Percentiles rank a stretch among this genome's conserved stretches.
phyloP scores from a whole-genome alignment of 1,140 invertebrate species.

The Zaprionus vittiger region DNA sequence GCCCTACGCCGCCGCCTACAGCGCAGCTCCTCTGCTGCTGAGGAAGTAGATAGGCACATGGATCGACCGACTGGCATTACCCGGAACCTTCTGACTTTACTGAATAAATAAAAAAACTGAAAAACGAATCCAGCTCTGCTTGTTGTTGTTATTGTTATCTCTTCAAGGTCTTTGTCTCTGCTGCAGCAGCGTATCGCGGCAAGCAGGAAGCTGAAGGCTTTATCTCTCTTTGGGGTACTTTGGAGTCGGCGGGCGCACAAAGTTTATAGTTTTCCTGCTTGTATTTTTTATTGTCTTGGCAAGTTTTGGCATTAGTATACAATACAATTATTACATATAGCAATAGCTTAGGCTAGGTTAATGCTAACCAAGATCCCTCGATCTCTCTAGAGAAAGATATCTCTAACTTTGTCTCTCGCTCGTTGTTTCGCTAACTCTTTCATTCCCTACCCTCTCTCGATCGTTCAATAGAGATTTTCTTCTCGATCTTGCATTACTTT shows the following conservation, averaged over 20 bases:
- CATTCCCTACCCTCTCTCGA: not conserved
- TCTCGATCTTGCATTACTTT: not conserved
- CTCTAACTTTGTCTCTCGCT: not conserved
- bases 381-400: not conserved
- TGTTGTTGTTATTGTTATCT: conserved; percentile 16
- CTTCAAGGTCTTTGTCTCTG: conserved; percentile 3
- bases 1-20: conserved; percentile 59
- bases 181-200: not conserved
- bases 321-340: not conserved
- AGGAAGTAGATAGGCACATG: conserved; percentile 58
- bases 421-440: not conserved
- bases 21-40: conserved; percentile 61
- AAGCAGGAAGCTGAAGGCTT: conserved; percentile 33
- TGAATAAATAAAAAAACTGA: conserved; percentile 36
- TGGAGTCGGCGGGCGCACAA: conserved; percentile 1
- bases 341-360: not conserved
- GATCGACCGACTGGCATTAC: not conserved
- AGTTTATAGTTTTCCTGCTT: conserved; percentile 37
- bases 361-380: not conserved
- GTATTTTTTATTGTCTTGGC: not conserved
- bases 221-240: conserved; percentile 11
- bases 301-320: conserved; percentile 1
- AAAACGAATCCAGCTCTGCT: conserved; percentile 15
- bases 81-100: conserved; percentile 10
- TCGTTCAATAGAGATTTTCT: not conserved